Base-by-base conservation (phyloP, 2,888 invertebrate species). In the Pyrrhosoma nymphula region DNA sequence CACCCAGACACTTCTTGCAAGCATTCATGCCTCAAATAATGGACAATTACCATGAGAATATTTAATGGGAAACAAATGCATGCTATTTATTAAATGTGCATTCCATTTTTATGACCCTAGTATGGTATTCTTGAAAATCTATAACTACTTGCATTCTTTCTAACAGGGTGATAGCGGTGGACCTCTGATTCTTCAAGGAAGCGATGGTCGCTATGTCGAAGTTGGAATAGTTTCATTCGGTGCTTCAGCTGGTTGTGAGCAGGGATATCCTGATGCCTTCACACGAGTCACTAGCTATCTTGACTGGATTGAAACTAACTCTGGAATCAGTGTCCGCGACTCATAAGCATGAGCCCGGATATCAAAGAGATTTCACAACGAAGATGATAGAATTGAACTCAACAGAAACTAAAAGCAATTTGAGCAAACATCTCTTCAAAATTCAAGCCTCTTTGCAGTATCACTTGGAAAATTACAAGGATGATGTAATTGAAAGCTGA, bases 161-260 rank as follows among this genome's bases (percentile, higher is more conserved):
- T 8, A 47, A 47, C 95, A 96, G 96, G 96, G 96, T 95, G 96
- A 96, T 95, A 96, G 96, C 95, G 96, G 96, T 90, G 96, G 96
- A 82, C 96, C 96, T 95, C 95, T 96, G 96, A 88, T 96, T 96
- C 60, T 96, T 96, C 0, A 96, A 96, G 96, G 96, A 96, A 96
- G 96, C 96, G 96, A 96, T 75, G 96, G 95, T n/a, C 93, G 89
- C 69, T 95, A 90, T 95, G 96, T 96, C 30, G 96, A 96, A 96
- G 96, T 96, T 47, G 96, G 96, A n/a, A 96, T 96, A 55, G 96
- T 96, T 82, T 97, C 97, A 20, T 97, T 97, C 96, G 96, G 96
- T 2, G 96, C 97, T 8, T 88, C 95, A 30, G 96, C 96, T 39
- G 97, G 97, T n/a, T 97, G 97, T 95, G 96, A 96, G 95, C 95